Evolutionary conservation across 92 coral and sea anemone genomes (phyloP).

Genomic region (Siderastrea radians): DNA sequence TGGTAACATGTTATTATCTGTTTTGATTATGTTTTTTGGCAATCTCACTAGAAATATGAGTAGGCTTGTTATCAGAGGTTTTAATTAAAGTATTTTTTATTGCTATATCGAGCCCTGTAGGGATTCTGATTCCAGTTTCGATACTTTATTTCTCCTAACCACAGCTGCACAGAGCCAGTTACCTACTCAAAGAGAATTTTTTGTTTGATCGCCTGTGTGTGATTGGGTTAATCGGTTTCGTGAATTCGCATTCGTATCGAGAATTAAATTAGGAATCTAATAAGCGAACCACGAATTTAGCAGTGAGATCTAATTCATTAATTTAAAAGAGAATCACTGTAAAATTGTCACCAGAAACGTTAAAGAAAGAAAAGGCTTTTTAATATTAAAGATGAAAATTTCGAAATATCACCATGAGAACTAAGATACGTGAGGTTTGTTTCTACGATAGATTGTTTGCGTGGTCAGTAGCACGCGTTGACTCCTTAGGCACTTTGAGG

Average conservation of each 20-base stretch:
- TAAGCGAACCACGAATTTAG: no score
- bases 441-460: no score
- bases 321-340: background rate
- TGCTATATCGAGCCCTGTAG: background rate
- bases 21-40: background rate
- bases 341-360: background rate
- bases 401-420: slow-evolving; percentile 6
- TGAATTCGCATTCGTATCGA: background rate
- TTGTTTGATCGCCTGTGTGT: background rate
- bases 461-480: no score
- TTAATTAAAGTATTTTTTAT: background rate
- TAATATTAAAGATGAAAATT: slow-evolving; percentile 5
- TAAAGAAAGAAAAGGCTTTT: background rate
- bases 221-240: background rate
- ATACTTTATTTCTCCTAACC: background rate
- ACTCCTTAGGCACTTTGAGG: no score
- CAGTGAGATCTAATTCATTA: background rate
- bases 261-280: background rate
- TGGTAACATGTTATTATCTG: background rate
- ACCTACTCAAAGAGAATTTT: background rate
- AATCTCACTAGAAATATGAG: background rate
- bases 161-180: background rate
- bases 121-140: background rate
- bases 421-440: background rate
- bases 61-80: background rate